Conservation (phyloP, 2,888 invertebrate genomes). For the Orthosia gothica region DNA sequence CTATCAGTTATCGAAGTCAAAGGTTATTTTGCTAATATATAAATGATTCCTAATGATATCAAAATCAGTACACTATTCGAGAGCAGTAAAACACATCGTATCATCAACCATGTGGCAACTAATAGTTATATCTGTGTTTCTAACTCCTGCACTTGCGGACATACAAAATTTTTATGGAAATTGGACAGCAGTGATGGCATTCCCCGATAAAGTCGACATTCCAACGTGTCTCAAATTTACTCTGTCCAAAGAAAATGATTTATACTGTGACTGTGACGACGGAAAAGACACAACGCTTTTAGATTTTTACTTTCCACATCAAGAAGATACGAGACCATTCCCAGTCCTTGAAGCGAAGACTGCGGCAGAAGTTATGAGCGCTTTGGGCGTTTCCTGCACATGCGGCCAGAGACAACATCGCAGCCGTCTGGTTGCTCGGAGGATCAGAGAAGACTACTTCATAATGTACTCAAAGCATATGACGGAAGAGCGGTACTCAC, state of each 20-base stretch:
- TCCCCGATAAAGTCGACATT: background rate
- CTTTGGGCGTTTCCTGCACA: background rate
- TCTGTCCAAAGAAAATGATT: background rate
- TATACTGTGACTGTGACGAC: slow-evolving; percentile 4
- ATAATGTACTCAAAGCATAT: background rate
- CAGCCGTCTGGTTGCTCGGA: background rate
- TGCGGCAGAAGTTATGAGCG: background rate
- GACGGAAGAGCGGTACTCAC: no score
- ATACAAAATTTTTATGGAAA: slow-evolving; percentile 6
- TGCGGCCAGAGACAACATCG: background rate
- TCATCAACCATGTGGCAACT: slow-evolving; percentile 9
- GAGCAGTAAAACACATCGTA: background rate
- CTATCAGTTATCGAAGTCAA: slow-evolving; percentile 7
- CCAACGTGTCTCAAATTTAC: background rate
- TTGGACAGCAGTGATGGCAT: slow-evolving; percentile 4
- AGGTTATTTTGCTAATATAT: slow-evolving; percentile 15
- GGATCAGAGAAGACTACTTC: slow-evolving; percentile 13
- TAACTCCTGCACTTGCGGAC: slow-evolving; percentile 3
- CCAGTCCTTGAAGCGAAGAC: slow-evolving; percentile 9
- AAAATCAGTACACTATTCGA: background rate
- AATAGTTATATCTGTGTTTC: slow-evolving; percentile 10
- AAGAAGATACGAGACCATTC: background rate
- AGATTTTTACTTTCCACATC: background rate
- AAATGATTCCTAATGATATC: no score
- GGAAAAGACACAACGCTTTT: background rate